Conservation (phyloP, 2,888 invertebrate species). For the Serrognathus titanus region DNA sequence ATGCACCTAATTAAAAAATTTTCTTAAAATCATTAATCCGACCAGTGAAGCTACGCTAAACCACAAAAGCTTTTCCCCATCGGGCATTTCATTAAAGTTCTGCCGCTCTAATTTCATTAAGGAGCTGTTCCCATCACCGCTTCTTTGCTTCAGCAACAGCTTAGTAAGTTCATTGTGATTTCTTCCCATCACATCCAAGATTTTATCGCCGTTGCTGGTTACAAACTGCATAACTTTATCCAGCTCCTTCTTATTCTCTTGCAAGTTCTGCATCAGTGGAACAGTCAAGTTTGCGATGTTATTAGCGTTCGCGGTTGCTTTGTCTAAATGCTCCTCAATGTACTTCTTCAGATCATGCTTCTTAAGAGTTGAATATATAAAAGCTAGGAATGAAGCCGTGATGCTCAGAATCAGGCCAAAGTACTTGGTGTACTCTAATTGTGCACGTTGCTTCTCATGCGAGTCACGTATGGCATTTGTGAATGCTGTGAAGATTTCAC, state of each 20-base stretch:
- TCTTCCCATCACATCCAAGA: conserved; percentile 11
- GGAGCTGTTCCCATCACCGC: neutral
- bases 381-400: conserved; percentile 43
- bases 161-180: conserved; percentile 19
- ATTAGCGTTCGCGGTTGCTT: neutral
- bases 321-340: conserved; percentile 29
- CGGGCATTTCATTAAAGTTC: conserved; percentile 1
- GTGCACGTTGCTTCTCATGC: conserved; percentile 78
- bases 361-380: conserved; percentile 38
- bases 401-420: conserved; percentile 54
- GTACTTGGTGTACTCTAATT: conserved; percentile 80
- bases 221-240: conserved; percentile 1
- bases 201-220: conserved; percentile 3
- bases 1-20: neutral
- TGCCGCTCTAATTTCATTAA: neutral
- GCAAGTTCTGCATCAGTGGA: neutral
- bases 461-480: conserved; percentile 74
- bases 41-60: conserved; percentile 11
- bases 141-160: conserved; percentile 4
- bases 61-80: conserved; percentile 14
- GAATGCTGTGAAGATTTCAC: conserved; percentile 69
- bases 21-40: conserved; percentile 11
- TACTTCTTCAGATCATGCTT: conserved; percentile 43
- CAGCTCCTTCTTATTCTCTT: conserved; percentile 8
- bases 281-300: neutral